Conservation (phyloP, 2,888 invertebrate genomes). For the Druceiella hillmani region DNA sequence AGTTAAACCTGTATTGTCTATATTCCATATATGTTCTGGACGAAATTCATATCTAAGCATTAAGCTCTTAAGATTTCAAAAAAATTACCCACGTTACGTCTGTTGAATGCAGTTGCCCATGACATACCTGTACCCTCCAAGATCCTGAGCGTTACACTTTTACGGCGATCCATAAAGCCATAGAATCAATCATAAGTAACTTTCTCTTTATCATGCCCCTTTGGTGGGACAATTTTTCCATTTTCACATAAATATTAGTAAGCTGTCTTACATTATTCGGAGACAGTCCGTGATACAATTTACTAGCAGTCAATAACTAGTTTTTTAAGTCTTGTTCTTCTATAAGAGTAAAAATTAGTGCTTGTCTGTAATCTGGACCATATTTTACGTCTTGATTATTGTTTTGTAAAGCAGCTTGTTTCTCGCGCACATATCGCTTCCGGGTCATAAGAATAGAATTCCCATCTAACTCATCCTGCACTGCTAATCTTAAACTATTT, state of each 20-base stretch:
- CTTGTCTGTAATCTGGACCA: too few relatives aligned
- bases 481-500: too few relatives aligned
- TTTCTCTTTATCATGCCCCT: neutral
- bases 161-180: constrained; percentile 21
- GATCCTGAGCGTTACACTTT: constrained; percentile 16
- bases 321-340: neutral
- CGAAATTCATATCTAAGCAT: constrained; percentile 13
- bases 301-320: neutral
- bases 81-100: constrained; percentile 17
- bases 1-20: constrained; percentile 21
- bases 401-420: too few relatives aligned
- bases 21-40: constrained; percentile 16
- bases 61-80: constrained; percentile 19
- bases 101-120: constrained; percentile 18
- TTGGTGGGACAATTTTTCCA: neutral
- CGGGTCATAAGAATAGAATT: too few relatives aligned
- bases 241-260: neutral
- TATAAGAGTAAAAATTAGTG: constrained; percentile 1
- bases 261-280: neutral
- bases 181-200: constrained; percentile 13
- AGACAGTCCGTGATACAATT: neutral
- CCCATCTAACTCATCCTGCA: too few relatives aligned
- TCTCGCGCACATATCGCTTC: too few relatives aligned
- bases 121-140: constrained; percentile 21
- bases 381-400: too few relatives aligned